Conservation (phyloP, 1,140 invertebrate species). For the Lethrus apterus region DNA sequence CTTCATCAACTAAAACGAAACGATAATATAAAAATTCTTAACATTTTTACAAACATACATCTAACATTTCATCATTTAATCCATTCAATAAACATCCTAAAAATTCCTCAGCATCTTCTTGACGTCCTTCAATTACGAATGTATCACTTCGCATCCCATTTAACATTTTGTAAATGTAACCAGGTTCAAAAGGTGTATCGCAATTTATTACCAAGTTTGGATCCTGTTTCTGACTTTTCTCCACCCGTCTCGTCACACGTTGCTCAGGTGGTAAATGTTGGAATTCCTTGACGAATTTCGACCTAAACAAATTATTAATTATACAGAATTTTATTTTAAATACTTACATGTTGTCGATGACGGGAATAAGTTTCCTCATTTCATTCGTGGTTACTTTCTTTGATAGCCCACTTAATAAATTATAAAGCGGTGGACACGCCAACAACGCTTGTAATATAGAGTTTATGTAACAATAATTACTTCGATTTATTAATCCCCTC, state of each 20-base stretch:
- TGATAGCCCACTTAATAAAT: slow-evolving; percentile 69
- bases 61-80: slow-evolving; percentile 93
- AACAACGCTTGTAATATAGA: slow-evolving; percentile 83
- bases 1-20: slow-evolving; percentile 57
- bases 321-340: slow-evolving; percentile 9
- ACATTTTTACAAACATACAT: slow-evolving; percentile 45
- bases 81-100: slow-evolving; percentile 85
- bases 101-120: slow-evolving; percentile 95
- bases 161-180: slow-evolving; percentile 74
- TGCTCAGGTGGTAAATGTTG: slow-evolving; percentile 50
- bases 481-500: slow-evolving; percentile 80
- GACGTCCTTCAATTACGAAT: slow-evolving; percentile 69
- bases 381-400: slow-evolving; percentile 49
- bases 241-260: slow-evolving; percentile 30
- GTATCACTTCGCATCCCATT: slow-evolving; percentile 63
- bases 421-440: slow-evolving; percentile 89
- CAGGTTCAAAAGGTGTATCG: slow-evolving; percentile 72
- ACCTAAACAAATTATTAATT: slow-evolving; percentile 40
- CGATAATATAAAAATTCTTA: not conserved
- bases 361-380: slow-evolving; percentile 62
- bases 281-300: slow-evolving; percentile 64
- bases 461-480: slow-evolving; percentile 95
- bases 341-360: slow-evolving; percentile 87
- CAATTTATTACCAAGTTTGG: slow-evolving; percentile 42
- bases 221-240: slow-evolving; percentile 45